Percentiles rank a stretch among this genome's conserved stretches.
Evolutionary conservation across 2,113 vertebrate species (phyloP).

Genomic region (Rhegmatorhina hoffmannsi): DNA sequence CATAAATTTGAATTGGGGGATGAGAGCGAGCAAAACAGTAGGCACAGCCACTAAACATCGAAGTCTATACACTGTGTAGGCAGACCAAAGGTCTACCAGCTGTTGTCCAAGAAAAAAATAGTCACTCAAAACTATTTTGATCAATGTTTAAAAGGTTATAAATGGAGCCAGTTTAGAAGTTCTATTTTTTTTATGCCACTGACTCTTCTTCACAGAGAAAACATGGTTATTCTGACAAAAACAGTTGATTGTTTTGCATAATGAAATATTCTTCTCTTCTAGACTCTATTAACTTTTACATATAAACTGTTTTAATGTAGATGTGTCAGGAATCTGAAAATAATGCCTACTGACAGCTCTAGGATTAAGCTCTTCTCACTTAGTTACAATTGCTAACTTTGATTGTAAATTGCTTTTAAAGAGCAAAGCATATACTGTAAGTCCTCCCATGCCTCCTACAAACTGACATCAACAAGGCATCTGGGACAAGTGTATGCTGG

Average conservation of each 20-base stretch:
- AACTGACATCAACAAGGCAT: constrained; percentile 66
- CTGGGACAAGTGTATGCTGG: constrained; percentile 52
- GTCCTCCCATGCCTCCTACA: constrained; percentile 47
- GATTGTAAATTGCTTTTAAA: constrained; percentile 73
- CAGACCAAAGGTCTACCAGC: neutral
- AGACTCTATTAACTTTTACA: constrained; percentile 68
- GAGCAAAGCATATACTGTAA: constrained; percentile 54
- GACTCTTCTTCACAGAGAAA: constrained; percentile 15
- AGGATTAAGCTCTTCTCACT: constrained; percentile 74
- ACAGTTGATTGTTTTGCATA: constrained; percentile 38
- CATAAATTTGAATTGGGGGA: neutral
- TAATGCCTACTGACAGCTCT: constrained; percentile 69
- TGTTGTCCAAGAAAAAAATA: neutral
- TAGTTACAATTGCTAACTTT: constrained; percentile 65
- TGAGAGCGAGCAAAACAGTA: neutral
- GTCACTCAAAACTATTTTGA: neutral
- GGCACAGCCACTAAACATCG: neutral
- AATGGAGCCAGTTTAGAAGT: neutral
- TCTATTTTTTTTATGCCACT: neutral
- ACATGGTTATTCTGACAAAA: constrained; percentile 27
- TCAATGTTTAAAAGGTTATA: neutral
- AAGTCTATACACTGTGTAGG: neutral
- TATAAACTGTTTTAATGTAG: constrained; percentile 66
- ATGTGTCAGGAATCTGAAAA: constrained; percentile 64
- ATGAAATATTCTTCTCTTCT: constrained; percentile 52